phyloP scores from a whole-genome alignment of 2,888 invertebrate species.

The Cacoxenus indagator region DNA sequence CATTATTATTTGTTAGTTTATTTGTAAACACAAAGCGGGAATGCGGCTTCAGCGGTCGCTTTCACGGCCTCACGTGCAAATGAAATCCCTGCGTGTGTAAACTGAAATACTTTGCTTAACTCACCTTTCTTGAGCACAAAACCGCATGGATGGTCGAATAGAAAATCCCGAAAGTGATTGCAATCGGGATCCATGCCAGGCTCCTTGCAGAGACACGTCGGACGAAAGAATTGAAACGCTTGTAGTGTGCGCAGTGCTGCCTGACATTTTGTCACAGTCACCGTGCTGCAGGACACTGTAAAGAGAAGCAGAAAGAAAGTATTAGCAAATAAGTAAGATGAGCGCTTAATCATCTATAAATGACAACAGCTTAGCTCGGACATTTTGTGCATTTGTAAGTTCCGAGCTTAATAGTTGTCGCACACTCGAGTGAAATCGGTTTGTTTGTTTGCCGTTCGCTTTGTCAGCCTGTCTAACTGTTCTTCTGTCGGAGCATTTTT shows the following conservation, averaged over 20 bases:
- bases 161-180: conserved; percentile 92
- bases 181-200: conserved; percentile 92
- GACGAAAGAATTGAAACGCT: conserved; percentile 93
- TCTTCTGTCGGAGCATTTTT: background rate
- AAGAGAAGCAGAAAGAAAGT: conserved; percentile 40
- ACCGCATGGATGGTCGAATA: conserved; percentile 94
- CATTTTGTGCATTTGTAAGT: conserved; percentile 31
- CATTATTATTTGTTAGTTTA: background rate
- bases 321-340: background rate
- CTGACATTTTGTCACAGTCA: conserved; percentile 93
- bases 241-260: conserved; percentile 90
- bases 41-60: background rate
- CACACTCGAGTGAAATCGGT: conserved; percentile 13
- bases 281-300: conserved; percentile 92
- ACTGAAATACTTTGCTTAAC: conserved; percentile 17
- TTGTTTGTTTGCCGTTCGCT: background rate
- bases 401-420: conserved; percentile 12
- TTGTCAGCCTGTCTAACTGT: conserved; percentile 41
- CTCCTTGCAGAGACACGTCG: conserved; percentile 92
- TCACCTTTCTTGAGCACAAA: conserved; percentile 91
- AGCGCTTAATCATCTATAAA: conserved; percentile 59
- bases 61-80: background rate
- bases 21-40: background rate
- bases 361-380: conserved; percentile 57
- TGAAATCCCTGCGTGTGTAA: background rate